phyloP scores from a whole-genome alignment of 2,113 vertebrate genomes.

The Lota lota region DNA sequence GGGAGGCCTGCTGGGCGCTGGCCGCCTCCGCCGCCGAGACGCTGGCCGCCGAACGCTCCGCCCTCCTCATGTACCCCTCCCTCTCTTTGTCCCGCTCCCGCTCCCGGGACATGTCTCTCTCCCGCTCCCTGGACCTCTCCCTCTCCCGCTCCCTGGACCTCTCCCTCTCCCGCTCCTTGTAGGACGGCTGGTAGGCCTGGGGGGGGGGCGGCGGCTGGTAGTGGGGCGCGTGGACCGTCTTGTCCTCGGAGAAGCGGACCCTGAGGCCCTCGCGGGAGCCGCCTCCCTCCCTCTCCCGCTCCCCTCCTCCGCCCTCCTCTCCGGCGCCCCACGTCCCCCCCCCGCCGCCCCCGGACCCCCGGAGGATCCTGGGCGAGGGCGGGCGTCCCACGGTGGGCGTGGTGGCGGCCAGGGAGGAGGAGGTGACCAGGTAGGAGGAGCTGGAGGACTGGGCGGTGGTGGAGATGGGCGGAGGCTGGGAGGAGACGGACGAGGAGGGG shows the following conservation, averaged over 20 bases:
- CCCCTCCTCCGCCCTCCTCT: constrained; percentile 54
- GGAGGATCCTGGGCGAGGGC: constrained; percentile 69
- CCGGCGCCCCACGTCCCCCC: constrained; percentile 32
- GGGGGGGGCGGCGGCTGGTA: constrained; percentile 72
- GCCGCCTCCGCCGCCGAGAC: constrained; percentile 36
- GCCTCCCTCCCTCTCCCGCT: constrained; percentile 70
- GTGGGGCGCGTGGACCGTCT: constrained; percentile 75
- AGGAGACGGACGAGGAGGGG: constrained; percentile 65
- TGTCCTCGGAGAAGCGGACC: constrained; percentile 81
- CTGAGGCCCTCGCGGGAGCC: constrained; percentile 73
- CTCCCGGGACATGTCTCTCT: constrained; percentile 22
- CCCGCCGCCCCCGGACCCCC: constrained; percentile 64
- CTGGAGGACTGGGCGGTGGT: constrained; percentile 60
- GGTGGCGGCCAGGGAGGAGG: constrained; percentile 77
- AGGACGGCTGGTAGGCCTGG: constrained; percentile 62
- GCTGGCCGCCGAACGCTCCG: constrained; percentile 51
- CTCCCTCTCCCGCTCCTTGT: constrained; percentile 61
- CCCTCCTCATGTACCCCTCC: constrained; percentile 61
- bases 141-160: constrained; percentile 37
- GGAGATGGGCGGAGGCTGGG: constrained; percentile 65
- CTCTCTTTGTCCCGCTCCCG: constrained; percentile 65
- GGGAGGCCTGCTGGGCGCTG: constrained; percentile 42
- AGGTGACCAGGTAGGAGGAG: constrained; percentile 79
- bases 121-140: constrained; percentile 46
- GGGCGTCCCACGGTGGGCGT: constrained; percentile 67